Conservation (phyloP, 2,888 invertebrate genomes). For the Corythucha ciliata region DNA sequence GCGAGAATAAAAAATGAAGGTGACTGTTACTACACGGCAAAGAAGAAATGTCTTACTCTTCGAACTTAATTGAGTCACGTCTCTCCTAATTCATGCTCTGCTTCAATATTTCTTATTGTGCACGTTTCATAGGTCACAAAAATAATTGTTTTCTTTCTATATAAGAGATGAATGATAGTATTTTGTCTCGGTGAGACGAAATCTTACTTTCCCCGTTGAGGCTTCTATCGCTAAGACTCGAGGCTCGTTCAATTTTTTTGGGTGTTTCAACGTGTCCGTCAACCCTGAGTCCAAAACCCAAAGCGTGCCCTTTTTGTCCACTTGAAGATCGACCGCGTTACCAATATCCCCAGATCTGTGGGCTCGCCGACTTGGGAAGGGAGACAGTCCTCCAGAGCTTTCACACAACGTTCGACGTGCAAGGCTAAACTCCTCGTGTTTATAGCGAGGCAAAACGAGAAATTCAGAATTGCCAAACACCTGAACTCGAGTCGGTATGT, state of each 20-base stretch:
- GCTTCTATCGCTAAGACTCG: slow-evolving; percentile 57
- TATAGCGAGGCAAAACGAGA: slow-evolving; percentile 18
- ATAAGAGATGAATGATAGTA: no score
- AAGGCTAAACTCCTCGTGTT: slow-evolving; percentile 20
- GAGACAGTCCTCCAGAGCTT: slow-evolving; percentile 42
- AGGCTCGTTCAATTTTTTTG: slow-evolving; percentile 40
- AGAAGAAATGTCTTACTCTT: no score
- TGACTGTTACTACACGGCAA: no score
- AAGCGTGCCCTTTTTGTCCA: slow-evolving; percentile 53
- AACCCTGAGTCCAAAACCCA: slow-evolving; percentile 64
- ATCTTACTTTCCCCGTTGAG: slow-evolving; percentile 48
- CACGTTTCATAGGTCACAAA: no score
- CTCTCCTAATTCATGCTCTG: no score
- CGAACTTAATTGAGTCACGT: no score
- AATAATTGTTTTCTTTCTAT: no score
- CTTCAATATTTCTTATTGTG: no score
- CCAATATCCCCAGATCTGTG: slow-evolving; percentile 60
- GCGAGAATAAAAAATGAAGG: no score
- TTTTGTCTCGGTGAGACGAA: no score
- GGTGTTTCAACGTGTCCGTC: slow-evolving; percentile 37
- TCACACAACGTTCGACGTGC: slow-evolving; percentile 20
- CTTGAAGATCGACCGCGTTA: slow-evolving; percentile 57
- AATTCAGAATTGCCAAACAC: slow-evolving; percentile 15
- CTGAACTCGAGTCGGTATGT: slow-evolving; percentile 19
- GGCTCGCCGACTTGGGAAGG: slow-evolving; percentile 55